Conservation (phyloP, 1,140 invertebrate species). For the Hermetia illucens region DNA sequence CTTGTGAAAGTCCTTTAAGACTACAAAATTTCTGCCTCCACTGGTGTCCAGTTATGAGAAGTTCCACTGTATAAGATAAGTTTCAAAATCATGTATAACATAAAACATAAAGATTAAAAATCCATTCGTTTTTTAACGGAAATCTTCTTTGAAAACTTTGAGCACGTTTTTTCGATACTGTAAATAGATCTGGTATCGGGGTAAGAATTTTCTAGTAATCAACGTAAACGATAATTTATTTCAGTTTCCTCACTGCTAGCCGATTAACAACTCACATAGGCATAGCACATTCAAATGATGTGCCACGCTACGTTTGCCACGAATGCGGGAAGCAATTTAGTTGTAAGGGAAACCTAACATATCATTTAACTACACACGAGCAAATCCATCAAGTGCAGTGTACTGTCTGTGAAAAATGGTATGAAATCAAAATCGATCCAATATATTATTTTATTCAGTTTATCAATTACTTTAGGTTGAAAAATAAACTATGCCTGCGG, state of each 20-base stretch:
- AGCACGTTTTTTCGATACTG: no score
- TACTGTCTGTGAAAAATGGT: constrained; percentile 2
- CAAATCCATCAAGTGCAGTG: constrained; percentile 4
- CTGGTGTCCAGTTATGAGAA: no score
- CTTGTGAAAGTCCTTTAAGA: no score
- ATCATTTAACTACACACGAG: constrained; percentile 6
- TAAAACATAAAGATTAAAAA: no score
- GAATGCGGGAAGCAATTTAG: constrained; percentile 2
- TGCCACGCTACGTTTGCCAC: neutral
- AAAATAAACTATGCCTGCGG: constrained; percentile 4
- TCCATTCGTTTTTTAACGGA: no score
- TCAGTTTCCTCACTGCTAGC: neutral
- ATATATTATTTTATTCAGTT: neutral
- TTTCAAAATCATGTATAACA: no score
- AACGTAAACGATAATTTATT: no score
- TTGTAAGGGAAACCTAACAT: constrained; percentile 2
- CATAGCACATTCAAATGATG: neutral
- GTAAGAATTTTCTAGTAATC: no score
- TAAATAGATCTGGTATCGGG: no score
- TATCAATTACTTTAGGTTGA: constrained; percentile 1
- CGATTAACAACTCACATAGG: constrained; percentile 3
- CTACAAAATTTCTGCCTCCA: no score
- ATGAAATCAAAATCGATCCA: neutral
- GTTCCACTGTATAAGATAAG: no score
- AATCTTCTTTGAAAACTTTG: no score